Evolutionary conservation across 2,113 vertebrate species (phyloP).

Genomic region (Ammodytes marinus): DNA sequence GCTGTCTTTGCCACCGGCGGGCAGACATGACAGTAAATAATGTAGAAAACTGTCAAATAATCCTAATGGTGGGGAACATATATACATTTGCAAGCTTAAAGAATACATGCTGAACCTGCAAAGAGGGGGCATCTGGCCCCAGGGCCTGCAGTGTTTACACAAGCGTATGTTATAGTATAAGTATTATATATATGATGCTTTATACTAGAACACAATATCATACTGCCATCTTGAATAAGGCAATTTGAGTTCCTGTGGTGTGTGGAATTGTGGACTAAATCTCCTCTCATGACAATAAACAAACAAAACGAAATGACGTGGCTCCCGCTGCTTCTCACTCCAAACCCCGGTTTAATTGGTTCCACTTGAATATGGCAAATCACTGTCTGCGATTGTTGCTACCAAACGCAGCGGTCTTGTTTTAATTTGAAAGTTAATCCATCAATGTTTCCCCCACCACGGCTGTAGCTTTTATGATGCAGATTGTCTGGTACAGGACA

Average conservation of each 20-base stretch:
- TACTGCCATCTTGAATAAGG: not conserved
- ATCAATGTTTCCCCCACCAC: not conserved
- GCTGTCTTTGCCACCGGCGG: conserved; percentile 53
- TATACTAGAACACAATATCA: not conserved
- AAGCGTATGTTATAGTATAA: not conserved
- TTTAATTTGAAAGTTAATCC: conserved; percentile 48
- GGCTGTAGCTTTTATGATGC: not conserved
- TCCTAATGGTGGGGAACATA: too few species aligned
- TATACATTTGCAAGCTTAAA: conserved; percentile 9
- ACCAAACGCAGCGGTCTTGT: conserved; percentile 22
- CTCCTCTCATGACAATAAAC: not conserved
- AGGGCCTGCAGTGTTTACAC: not conserved
- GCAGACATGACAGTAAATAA: conserved; percentile 56
- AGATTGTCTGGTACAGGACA: not conserved
- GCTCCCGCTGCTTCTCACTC: conserved; percentile 1
- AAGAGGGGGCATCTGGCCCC: not conserved
- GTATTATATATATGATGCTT: not conserved
- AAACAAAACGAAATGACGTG: not conserved
- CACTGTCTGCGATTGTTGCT: not conserved
- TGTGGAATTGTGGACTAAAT: not conserved
- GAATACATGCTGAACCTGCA: too few species aligned
- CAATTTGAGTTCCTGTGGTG: not conserved
- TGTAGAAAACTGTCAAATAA: too few species aligned
- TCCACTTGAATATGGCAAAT: not conserved
- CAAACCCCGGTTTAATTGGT: conserved; percentile 12